Conservation (phyloP, 2,888 invertebrate species). For the Pheosia tremula region DNA sequence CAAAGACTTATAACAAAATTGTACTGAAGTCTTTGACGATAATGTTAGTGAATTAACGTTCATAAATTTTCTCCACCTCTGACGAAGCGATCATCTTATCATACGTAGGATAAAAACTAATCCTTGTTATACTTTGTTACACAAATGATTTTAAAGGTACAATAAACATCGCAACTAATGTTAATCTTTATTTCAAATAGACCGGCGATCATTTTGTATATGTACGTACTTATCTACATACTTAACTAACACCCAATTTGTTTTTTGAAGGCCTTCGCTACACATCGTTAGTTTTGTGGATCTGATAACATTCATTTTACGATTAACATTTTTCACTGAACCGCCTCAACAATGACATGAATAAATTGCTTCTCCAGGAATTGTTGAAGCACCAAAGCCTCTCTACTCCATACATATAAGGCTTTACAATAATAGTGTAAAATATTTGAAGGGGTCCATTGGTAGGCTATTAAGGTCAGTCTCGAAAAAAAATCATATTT, state of each 20-base stretch:
- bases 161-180: background rate
- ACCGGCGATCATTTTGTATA: conserved; percentile 8
- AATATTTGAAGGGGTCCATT: too few species aligned
- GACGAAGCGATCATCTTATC: background rate
- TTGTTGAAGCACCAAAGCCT: too few species aligned
- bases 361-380: conserved; percentile 33
- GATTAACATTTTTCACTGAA: conserved; percentile 59
- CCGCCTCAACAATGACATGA: conserved; percentile 40
- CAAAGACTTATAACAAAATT: too few species aligned
- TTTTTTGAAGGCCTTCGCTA: conserved; percentile 36
- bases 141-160: background rate
- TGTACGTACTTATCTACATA: conserved; percentile 14
- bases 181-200: background rate
- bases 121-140: background rate
- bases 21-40: too few species aligned
- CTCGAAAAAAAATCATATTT: too few species aligned
- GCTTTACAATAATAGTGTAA: too few species aligned
- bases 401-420: too few species aligned
- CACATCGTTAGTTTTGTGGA: conserved; percentile 52
- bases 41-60: background rate
- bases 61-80: background rate
- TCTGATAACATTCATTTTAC: conserved; percentile 59
- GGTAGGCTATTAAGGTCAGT: too few species aligned
- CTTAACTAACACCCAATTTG: conserved; percentile 29
- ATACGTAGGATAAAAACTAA: background rate